Base-by-base conservation (phyloP, 1,140 invertebrate genomes). In the Glossosoma conforme region DNA sequence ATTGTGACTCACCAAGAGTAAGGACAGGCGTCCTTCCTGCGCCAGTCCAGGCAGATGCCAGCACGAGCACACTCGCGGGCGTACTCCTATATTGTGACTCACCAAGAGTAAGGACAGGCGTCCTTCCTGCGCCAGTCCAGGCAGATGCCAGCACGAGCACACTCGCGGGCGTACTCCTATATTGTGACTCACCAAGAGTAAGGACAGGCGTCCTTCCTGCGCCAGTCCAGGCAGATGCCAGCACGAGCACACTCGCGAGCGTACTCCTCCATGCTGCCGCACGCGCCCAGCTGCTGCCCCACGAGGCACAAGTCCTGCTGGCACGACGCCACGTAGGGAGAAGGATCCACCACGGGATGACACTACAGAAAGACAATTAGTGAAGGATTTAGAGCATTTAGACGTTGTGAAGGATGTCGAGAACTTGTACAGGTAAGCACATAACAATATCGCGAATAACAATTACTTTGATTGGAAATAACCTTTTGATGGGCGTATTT, bases 151-250 rank as follows among this genome's bases (percentile, higher is more conserved):
- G 76, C 69, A 17, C 74, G 63, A 19, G 77, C 70, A 59, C 89
- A 92, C 54, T 82, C 82, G 33, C 79, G 77, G 0, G 85, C 84
- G 64, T 91, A 92, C 2, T 83, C 78, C 60, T 82, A n/a, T n/a
- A 28, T 28, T 28, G 24, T 30, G 30, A 22, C 56, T 62, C 33
- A 72, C 70, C 81, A 84, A 0, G 70, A 61, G 55, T 77, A 79
- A 0, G 84, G 82, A 57, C 86, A 84, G n/a, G 84, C 40, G 36
- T 80, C 64, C 0, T 69, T 67, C 0, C 59, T 65, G 25, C 86
- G 75, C 89, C 89, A 91, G 49, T 81, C 65, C 0, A 86, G 65
- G 61, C 87, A 90, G 1, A 90, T 70, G 8, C 82, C 85, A 35
- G 76, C 69, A 17, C 74, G 63, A 19, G 77, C 70, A 59, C 89